A percentile compares a stretch with the other conserved stretches of the same genome.
Conservation (phyloP, 2,113 vertebrate species). For the Bos indicus region DNA sequence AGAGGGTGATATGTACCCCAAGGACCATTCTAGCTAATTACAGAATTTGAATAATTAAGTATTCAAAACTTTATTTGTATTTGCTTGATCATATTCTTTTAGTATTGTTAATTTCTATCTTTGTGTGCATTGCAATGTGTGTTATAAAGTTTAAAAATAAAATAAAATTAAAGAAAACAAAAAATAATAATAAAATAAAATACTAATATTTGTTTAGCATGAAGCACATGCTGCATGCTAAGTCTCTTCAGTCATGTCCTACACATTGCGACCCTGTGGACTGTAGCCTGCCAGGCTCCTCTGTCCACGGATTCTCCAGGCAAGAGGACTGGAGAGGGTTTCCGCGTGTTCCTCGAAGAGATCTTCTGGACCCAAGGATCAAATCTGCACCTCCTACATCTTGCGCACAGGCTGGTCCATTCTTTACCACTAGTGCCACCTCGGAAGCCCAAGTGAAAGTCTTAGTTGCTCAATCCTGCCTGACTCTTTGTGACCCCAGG, state of each 20-base stretch:
- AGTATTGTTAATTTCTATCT: neutral
- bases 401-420: fast-evolving
- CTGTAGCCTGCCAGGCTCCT: neutral
- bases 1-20: neutral
- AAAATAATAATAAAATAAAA: neutral
- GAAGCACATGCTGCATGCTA: neutral
- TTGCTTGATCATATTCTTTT: neutral
- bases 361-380: neutral
- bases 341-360: fast-evolving
- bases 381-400: neutral
- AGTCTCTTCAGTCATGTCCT: neutral
- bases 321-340: neutral
- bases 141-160: too few species aligned
- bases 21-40: neutral
- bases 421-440: neutral
- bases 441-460: neutral
- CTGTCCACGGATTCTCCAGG: neutral
- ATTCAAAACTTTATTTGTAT: neutral
- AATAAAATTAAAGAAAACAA: too few species aligned
- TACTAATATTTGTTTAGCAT: neutral
- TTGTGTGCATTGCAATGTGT: neutral
- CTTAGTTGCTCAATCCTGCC: neutral
- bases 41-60: neutral
- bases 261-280: neutral
- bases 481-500: neutral